Evolutionary conservation across 2,888 invertebrate species (phyloP), one percentile per base, ranked within the genome.

Genomic region (Dinocampus coccinellae): DNA sequence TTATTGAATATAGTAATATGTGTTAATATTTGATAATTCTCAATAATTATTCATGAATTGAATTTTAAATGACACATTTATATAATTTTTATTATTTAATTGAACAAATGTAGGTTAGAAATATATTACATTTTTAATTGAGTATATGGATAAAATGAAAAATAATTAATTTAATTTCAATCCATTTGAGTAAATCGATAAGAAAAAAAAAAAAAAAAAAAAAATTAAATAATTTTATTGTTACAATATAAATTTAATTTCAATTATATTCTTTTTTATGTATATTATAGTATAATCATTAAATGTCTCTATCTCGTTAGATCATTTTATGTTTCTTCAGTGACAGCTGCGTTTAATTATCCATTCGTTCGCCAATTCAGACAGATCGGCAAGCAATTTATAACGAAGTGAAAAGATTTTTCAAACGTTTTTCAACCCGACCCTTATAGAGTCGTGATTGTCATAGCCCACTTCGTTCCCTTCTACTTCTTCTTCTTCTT

Each of bases 321-420:
- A 22, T 47, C 55, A 33, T 47, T 63, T n/a, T n/a, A 47, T 16
- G 16, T 47, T 47, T 47, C 47, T 16, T 26, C 63, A 52, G 33
- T n/a, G 6, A 22, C 26, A 64, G 53, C 39, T 13, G 58, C 33
- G 36, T 66, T 55, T 66, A 66, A 66, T 66, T 66, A 66, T 66
- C 66, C 39, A 16, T 39, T 16, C 39, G 16, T 29, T 63, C 39
- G 22, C 47, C 16, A 47, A 52, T 47, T 29, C 63, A 47, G 52
- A 7, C 13, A 34, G 33, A 64, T 64, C 57, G 58, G 33, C 20
- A 29, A 26, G 66, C 55, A 66, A 66, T 66, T 66, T 66, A 65
- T 65, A 65, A 65, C 22, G 53, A 65, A 34, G 33, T 22, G 58
- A 58, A 58, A 34, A 29, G 58, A 58, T 58, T 58, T 58, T 58